Evolutionary conservation across 92 coral and sea anemone genomes (phyloP), one percentile per base, ranked within the genome.

Genomic region (Anthopleura xanthogrammica): DNA sequence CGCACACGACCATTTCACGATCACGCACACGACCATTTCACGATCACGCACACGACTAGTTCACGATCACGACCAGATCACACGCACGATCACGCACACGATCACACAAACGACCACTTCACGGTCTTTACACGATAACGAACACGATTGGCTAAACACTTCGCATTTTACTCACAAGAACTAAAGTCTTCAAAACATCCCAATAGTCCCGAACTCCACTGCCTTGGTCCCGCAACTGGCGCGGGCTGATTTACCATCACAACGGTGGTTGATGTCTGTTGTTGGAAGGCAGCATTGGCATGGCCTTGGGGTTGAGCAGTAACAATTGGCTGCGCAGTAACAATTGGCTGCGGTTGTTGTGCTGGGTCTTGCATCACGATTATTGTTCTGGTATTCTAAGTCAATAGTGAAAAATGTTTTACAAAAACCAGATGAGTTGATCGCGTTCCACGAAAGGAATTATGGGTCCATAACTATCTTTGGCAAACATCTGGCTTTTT

Each of bases 121-220:
- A 4, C 58, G 58, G 9, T 54, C 58, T 5, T 13, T 13, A 54
- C 58, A 54, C 58, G 58, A 54, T 54, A 2, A 54, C 58, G 16
- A 1, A 13, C 16, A 54, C 58, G 58, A 54, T 54, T 13, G 6
- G 58, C 11, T 12, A 54, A 62, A 5, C 8, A 23, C 36, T 62
- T 62, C 7, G 58, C 58, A 14, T 48, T 17, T 20, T 7, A 86
- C 94, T 91, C 80, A 91, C 94, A 79, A 46, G 94, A 88, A 60
- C 58, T 60, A 79, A 88, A 88, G 82, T 88, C 94, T 41, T 88
- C 88, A 88, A 83, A 88, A 60, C 92, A 91, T 41, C 88, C 90
- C 52, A 83, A 91, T 41, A 91, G 52, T 3, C 92, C 92, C 29
- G 90, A 50, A 29, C 85, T 78, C 94, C 92, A 91, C 77, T 83